Conservation (phyloP, 2,797 vertebrate genomes). For the Sebastolobus alascanus region DNA sequence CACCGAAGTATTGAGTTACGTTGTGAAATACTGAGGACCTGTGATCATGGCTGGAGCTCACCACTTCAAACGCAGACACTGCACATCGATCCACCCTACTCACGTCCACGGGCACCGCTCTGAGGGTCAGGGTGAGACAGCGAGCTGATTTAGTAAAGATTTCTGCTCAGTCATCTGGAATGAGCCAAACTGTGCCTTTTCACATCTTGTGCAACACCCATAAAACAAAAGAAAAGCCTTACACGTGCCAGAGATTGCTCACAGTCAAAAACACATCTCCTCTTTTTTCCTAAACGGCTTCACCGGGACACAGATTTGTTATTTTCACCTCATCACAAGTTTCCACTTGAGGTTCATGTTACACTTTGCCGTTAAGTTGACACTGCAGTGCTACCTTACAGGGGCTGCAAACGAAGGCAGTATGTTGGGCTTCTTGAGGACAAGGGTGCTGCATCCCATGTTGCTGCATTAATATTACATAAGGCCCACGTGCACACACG, state of each 20-base stretch:
- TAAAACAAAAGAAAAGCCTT: constrained; percentile 17
- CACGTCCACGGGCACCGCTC: constrained; percentile 6
- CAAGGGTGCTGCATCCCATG: constrained; percentile 40
- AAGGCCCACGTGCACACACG: constrained; percentile 23
- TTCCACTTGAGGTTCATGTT: constrained; percentile 56
- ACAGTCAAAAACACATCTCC: constrained; percentile 3
- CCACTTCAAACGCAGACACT: constrained; percentile 40
- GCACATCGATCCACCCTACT: constrained; percentile 24
- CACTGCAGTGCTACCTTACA: constrained; percentile 42
- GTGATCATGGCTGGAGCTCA: constrained; percentile 17
- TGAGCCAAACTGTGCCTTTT: constrained; percentile 14
- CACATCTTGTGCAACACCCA: neutral
- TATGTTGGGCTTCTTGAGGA: constrained; percentile 24
- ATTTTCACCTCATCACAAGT: constrained; percentile 37
- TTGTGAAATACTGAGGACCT: constrained; percentile 13
- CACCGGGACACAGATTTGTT: constrained; percentile 21
- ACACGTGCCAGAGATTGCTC: neutral
- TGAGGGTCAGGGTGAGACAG: constrained; percentile 24
- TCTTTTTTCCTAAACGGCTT: constrained; percentile 5
- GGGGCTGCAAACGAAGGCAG: constrained; percentile 39
- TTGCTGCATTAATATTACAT: constrained; percentile 63
- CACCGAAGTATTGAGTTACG: constrained; percentile 7
- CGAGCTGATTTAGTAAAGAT: constrained; percentile 41
- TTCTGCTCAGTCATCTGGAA: constrained; percentile 32
- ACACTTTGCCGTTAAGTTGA: constrained; percentile 58